Evolutionary conservation across 2,113 vertebrate genomes (phyloP).

Genomic region (Pteropus alecto): DNA sequence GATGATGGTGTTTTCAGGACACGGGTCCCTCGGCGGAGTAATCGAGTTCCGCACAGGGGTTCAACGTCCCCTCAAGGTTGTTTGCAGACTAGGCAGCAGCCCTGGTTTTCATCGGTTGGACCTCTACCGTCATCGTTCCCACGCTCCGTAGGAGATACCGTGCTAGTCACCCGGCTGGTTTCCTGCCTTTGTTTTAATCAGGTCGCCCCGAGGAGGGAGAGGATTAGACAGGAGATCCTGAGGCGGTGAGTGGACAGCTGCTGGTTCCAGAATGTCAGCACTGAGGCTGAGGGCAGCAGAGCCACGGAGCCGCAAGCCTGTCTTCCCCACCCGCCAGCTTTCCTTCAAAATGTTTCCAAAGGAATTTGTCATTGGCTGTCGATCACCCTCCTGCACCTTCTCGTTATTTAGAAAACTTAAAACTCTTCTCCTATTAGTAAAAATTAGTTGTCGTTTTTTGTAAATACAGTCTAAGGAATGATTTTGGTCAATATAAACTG

Average conservation of each 20-base stretch:
- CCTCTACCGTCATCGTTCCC: not conserved
- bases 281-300: not conserved
- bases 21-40: not conserved
- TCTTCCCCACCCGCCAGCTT: fast-evolving
- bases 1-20: constrained; percentile 6
- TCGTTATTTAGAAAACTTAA: not conserved
- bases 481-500: not conserved
- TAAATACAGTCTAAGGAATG: not conserved
- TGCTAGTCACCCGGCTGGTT: not conserved
- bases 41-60: not conserved
- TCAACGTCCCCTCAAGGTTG: not conserved
- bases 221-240: not conserved
- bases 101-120: not conserved
- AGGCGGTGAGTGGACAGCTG: not conserved
- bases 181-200: not conserved
- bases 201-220: not conserved
- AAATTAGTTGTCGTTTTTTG: not conserved
- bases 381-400: not conserved
- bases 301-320: fast-evolving
- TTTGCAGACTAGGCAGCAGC: not conserved
- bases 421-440: not conserved
- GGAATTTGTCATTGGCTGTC: not conserved
- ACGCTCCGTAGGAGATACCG: not conserved
- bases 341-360: not conserved
- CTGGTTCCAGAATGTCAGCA: not conserved